These are phyloP conservation scores for Sebastes oblongus DNA, from an alignment of 2,797 vertebrate genomes.

Conservation along the genomic window DNA sequence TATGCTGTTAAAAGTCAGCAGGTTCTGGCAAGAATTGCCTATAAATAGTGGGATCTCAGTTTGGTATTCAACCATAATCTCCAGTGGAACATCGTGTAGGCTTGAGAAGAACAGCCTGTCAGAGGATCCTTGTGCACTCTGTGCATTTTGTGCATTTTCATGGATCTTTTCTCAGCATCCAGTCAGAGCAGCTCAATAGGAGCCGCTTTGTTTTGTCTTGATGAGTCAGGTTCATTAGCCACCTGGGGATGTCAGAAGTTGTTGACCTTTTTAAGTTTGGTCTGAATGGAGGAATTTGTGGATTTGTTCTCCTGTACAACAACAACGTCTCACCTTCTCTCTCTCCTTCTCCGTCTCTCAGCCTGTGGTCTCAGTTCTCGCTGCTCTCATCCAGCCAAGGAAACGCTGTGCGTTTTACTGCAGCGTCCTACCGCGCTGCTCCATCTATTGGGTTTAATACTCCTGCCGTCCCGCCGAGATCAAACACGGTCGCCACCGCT, in stretches of 20 bases:
- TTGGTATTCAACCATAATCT: background rate
- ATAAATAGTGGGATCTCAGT: background rate
- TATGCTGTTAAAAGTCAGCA: background rate
- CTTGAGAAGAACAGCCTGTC: background rate
- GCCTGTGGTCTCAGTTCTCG: constrained; percentile 7
- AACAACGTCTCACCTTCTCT: background rate
- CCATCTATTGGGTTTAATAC: constrained; percentile 58
- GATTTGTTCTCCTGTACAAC: background rate
- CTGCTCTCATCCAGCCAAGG: constrained; percentile 12
- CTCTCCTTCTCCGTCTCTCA: background rate
- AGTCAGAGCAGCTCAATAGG: background rate
- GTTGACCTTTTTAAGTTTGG: constrained; percentile 35
- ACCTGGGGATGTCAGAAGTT: constrained; percentile 3
- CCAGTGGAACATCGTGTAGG: background rate
- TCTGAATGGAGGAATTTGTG: constrained; percentile 14
- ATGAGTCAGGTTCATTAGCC: constrained; percentile 47
- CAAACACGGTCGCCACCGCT: constrained; percentile 54
- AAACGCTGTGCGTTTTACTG: constrained; percentile 51
- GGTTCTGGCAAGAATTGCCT: background rate
- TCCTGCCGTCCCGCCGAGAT: constrained; percentile 59
- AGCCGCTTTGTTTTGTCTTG: constrained; percentile 14
- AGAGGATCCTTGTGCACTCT: background rate
- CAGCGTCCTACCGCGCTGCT: constrained; percentile 41
- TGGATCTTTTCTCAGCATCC: background rate
- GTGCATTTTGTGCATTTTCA: background rate